These are phyloP conservation scores for Ophioderma brevispina DNA, from an alignment of 35 echinoderm and acorn worm species.

Conservation along the genomic window DNA sequence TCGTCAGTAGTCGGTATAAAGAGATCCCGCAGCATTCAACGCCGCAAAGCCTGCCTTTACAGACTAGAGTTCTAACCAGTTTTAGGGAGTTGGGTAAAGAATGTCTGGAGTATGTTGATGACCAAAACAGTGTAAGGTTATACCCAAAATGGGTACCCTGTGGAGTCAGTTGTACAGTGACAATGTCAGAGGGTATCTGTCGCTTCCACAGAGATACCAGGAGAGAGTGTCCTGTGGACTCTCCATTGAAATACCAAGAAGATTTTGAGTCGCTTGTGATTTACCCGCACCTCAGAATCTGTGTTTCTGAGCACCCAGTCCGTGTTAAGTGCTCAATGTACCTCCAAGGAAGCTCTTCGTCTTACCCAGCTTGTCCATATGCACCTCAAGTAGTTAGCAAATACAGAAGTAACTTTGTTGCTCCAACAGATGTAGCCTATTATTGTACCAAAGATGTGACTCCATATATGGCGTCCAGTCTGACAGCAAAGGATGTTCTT, in stretches of 20 bases:
- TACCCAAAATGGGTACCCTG: slow-evolving; percentile 64
- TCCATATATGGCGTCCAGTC: slow-evolving; percentile 22
- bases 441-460: slow-evolving; percentile 71
- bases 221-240: slow-evolving; percentile 63
- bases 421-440: slow-evolving; percentile 44
- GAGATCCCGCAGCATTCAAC: slow-evolving; percentile 58
- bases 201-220: slow-evolving; percentile 46
- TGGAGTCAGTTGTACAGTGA: slow-evolving; percentile 64
- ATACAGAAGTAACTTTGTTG: slow-evolving; percentile 19
- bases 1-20: slow-evolving; percentile 25
- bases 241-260: slow-evolving; percentile 75
- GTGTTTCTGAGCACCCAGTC: slow-evolving; percentile 67
- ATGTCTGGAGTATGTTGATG: slow-evolving; percentile 46
- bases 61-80: slow-evolving; percentile 36
- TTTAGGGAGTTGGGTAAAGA: slow-evolving; percentile 65
- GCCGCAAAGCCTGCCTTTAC: background rate
- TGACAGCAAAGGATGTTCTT: slow-evolving; percentile 9
- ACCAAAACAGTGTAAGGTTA: background rate
- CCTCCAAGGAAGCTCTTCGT: slow-evolving; percentile 42
- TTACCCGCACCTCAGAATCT: slow-evolving; percentile 23
- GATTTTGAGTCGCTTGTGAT: slow-evolving; percentile 35
- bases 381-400: slow-evolving; percentile 52
- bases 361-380: slow-evolving; percentile 78
- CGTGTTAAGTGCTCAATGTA: no score
- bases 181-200: slow-evolving; percentile 57